These are phyloP conservation scores for Gavia stellata DNA, from an alignment of 2,113 vertebrate species.

Conservation along the genomic window DNA sequence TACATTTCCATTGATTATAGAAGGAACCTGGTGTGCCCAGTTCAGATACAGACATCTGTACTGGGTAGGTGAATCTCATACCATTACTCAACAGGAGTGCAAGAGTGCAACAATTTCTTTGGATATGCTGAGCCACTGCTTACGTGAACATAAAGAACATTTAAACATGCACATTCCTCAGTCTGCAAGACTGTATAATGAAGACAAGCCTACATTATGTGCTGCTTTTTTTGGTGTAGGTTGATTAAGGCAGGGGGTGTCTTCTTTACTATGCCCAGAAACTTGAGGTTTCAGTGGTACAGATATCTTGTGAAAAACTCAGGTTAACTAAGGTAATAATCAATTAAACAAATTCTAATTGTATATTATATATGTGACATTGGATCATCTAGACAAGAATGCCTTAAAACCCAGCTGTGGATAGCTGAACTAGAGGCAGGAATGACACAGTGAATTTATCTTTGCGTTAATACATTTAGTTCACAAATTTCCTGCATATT, in stretches of 20 bases:
- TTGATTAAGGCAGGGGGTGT: background rate
- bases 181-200: background rate
- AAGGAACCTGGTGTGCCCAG: background rate
- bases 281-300: background rate
- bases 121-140: background rate
- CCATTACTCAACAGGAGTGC: rapidly evolving
- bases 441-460: background rate
- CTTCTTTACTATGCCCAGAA: background rate
- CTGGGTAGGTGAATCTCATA: background rate
- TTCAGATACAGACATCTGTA: background rate
- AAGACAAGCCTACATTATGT: rapidly evolving
- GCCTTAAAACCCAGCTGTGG: background rate
- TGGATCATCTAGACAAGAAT: background rate
- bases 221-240: rapidly evolving
- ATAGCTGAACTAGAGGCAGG: background rate
- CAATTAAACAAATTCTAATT: background rate
- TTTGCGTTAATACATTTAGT: background rate
- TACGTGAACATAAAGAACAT: background rate
- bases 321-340: background rate
- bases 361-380: background rate
- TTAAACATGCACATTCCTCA: background rate
- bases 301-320: background rate
- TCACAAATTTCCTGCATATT: conserved; percentile 13
- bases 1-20: background rate
- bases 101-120: background rate